Base-by-base conservation (phyloP, 2,888 invertebrate species). In the Thera obeliscata region DNA sequence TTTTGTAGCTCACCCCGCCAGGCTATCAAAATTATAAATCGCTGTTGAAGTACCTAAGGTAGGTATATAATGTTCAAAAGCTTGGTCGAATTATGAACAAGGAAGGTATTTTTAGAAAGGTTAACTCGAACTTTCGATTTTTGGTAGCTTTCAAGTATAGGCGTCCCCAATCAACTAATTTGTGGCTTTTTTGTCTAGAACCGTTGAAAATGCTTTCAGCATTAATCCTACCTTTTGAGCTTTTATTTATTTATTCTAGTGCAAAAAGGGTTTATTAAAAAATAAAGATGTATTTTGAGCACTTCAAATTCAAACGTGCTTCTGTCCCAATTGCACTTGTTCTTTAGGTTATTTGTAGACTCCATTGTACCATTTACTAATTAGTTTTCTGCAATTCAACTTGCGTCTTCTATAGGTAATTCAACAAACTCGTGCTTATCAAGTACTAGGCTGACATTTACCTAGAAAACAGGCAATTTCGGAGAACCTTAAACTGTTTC, bases 21-120 rank as follows among this genome's bases (percentile, higher is more conserved):
- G 63, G 67, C 68, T 71, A 71, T 70, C 74, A 70, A 74, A 75
- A 72, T 72, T 71, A 75, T 69, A 67, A 72, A 72, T 72, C 64
- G 61, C 49, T 62, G 49, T 33, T 41, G 43, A 46, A 7, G 12
- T 50, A 50, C 50, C 7, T 50, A 52, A 52, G 9, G 52, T 33
- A 33, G 8, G 52, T 50, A 22, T 65, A 55, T 55, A 62, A 59
- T 56, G 56, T 55, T 62, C 49, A 49, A 55, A 61, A 66, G 22
- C 38, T 48, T 59, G n/a, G 33, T 50, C 4, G 49, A 60, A 56
- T 22, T 56, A 60, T 33, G 33, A 35, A 63, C 48, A 56, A 0
- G 41, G 33, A n/a, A 43, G 41, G 2, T 64, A 59, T 64, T 59
- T 64, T 64, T 64, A 46, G 46, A 58, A 9, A 38, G 9, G 43